These are phyloP conservation scores for Hylyphantes graminicola DNA, from an alignment of 1,140 invertebrate species.

Conservation along the genomic window DNA sequence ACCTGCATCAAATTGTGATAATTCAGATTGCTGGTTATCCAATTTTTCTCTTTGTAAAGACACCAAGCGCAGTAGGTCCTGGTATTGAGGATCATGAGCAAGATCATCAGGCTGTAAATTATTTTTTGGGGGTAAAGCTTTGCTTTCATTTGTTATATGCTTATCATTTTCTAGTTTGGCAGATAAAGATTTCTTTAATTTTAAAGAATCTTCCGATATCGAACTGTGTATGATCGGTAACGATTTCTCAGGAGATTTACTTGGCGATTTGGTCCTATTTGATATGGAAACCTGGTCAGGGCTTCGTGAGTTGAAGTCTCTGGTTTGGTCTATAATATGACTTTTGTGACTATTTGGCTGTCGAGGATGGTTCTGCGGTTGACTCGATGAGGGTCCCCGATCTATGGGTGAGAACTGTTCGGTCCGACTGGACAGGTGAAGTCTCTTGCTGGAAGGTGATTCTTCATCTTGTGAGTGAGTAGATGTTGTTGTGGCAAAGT, in stretches of 20 bases:
- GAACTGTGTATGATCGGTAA: not conserved
- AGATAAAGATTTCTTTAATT: conserved; percentile 25
- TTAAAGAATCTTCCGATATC: conserved; percentile 21
- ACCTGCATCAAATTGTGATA: conserved; percentile 77
- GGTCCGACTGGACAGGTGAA: conserved; percentile 49
- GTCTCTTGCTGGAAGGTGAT: conserved; percentile 73
- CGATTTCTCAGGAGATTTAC: conserved; percentile 42
- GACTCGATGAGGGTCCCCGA: conserved; percentile 29
- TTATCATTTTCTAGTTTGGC: conserved; percentile 35
- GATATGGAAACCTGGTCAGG: not conserved
- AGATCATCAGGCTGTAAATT: conserved; percentile 17
- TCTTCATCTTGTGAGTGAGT: conserved; percentile 83
- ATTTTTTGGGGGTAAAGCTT: conserved; percentile 8
- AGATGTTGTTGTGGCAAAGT: conserved; percentile 35
- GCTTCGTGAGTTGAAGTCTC: conserved; percentile 20
- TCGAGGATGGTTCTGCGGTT: conserved; percentile 24
- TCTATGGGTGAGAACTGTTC: conserved; percentile 32
- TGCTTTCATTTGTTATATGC: conserved; percentile 6
- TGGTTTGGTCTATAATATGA: conserved; percentile 39
- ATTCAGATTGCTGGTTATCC: conserved; percentile 85
- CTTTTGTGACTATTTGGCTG: conserved; percentile 48
- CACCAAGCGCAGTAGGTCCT: conserved; percentile 84
- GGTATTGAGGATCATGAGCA: conserved; percentile 71
- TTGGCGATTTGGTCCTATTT: conserved; percentile 42
- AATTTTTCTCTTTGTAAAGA: conserved; percentile 91